These are phyloP conservation scores for Conger conger DNA, from an alignment of 2,113 vertebrate species.

Conservation along the genomic window DNA sequence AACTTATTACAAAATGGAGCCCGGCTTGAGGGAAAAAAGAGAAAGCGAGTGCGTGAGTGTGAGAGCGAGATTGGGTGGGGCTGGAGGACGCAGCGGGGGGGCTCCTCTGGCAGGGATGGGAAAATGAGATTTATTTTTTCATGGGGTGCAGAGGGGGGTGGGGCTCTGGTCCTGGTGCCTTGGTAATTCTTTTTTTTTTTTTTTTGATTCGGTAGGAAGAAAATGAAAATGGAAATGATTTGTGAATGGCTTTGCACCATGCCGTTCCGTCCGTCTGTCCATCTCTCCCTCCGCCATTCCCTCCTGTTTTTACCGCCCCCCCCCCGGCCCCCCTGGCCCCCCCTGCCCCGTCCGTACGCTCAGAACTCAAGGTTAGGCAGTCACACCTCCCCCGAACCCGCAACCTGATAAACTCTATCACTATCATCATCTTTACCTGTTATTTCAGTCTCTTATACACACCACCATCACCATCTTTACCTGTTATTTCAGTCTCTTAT, in stretches of 20 bases:
- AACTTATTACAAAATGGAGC: conserved; percentile 77
- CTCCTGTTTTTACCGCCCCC: conserved; percentile 33
- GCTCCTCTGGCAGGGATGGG: conserved; percentile 63
- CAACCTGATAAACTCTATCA: too few relatives aligned
- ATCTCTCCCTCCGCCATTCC: conserved; percentile 20
- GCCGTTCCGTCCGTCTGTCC: conserved; percentile 45
- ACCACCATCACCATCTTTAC: conserved; percentile 55
- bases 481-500: conserved; percentile 56
- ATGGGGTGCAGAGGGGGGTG: conserved; percentile 50
- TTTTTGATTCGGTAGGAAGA: conserved; percentile 49
- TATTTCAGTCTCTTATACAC: conserved; percentile 53
- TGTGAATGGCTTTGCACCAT: conserved; percentile 55
- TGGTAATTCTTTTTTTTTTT: conserved; percentile 48
- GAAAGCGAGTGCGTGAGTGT: conserved; percentile 66
- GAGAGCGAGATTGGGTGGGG: conserved; percentile 55
- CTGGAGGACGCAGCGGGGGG: conserved; percentile 54
- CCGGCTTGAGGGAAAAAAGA: conserved; percentile 52
- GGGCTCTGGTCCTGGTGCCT: conserved; percentile 60
- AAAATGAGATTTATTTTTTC: conserved; percentile 75
- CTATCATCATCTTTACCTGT: conserved; percentile 57
- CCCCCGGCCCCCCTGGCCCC: too few relatives aligned
- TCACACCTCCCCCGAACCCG: too few relatives aligned
- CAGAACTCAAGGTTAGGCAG: conserved; percentile 70
- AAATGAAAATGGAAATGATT: conserved; percentile 66
- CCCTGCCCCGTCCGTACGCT: conserved; percentile 37